phyloP scores from a whole-genome alignment of 2,113 vertebrate species.

The Elaphurus davidianus region DNA sequence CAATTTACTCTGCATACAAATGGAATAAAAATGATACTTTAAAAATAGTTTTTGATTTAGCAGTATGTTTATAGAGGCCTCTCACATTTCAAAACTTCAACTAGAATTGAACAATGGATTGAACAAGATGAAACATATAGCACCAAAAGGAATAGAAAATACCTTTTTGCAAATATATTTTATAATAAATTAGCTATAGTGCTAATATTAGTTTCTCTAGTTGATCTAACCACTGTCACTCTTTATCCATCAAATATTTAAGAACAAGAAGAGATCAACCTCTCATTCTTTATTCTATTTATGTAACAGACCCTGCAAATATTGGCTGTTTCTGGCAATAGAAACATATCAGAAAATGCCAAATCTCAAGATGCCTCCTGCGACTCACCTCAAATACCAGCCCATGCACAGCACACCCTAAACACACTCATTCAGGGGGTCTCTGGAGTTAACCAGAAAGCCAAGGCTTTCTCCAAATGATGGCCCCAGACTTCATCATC shows the following conservation, averaged over 20 bases:
- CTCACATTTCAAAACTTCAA: conserved; percentile 15
- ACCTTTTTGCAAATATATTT: neutral
- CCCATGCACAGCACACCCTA: neutral
- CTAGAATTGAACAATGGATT: neutral
- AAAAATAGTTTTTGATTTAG: neutral
- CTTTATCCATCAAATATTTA: neutral
- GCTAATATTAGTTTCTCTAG: neutral
- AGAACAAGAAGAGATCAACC: neutral
- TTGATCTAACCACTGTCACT: neutral
- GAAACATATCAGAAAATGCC: neutral
- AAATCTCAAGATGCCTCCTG: neutral
- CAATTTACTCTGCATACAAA: conserved; percentile 56
- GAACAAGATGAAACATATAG: neutral
- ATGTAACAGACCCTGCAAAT: neutral
- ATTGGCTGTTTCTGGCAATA: neutral
- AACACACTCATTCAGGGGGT: neutral
- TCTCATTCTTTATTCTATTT: neutral
- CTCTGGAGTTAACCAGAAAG: neutral
- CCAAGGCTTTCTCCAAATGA: neutral
- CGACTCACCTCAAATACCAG: neutral
- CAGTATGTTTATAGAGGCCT: neutral
- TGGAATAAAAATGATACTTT: conserved; percentile 1
- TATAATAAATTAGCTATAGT: neutral
- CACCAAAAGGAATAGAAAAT: neutral
- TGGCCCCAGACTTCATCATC: neutral